Evolutionary conservation across 2,113 vertebrate genomes (phyloP), one percentile per base, ranked within the genome.

Genomic region (Leptobrachium leishanense): DNA sequence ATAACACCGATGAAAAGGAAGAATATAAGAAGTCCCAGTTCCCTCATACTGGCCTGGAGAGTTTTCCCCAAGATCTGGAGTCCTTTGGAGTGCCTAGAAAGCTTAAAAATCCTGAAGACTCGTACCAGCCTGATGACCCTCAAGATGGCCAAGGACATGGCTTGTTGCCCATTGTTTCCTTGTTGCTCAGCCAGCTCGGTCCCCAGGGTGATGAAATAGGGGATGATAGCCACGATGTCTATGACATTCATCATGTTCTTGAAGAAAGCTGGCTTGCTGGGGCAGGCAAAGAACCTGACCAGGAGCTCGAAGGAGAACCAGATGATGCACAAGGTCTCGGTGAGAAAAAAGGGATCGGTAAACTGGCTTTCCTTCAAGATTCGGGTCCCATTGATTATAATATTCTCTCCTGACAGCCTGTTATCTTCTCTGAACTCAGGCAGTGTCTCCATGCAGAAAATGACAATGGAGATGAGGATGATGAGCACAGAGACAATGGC

Each of bases 271-370:
- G 95, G 86, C 67, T 97, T 98, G 88, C 96, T 97, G 2, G 96
- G 96, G 74, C 95, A 95, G 55, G 96, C 94, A 0, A 96, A 93
- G 87, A 97, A 98, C 53, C 97, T 89, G 44, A 98, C 96, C 0
- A 98, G 88, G 55, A 98, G 89, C 86, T 98, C 97, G 12, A 98
- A 97, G 1, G 95, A 93, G 89, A 98, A 98, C 97, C 97, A 98
- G 55, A 98, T 94, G 15, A 98, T 95, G 84, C 97, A 98, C 0
- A 96, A 85, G 0, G 97, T 98, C 91, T 98, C 97, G 64, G 96
- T 95, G 68, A 98, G 93, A 80, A 98, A 98, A 86, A 98, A 98
- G 0, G 97, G 96, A 85, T 98, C 96, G 0, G 96, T 98, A 83
- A 97, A 97, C 0, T 78, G 89, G 83, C 92, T 94, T 0, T 88